Evolutionary conservation across 2,113 vertebrate species (phyloP).

Genomic region (Climacteris rufus): DNA sequence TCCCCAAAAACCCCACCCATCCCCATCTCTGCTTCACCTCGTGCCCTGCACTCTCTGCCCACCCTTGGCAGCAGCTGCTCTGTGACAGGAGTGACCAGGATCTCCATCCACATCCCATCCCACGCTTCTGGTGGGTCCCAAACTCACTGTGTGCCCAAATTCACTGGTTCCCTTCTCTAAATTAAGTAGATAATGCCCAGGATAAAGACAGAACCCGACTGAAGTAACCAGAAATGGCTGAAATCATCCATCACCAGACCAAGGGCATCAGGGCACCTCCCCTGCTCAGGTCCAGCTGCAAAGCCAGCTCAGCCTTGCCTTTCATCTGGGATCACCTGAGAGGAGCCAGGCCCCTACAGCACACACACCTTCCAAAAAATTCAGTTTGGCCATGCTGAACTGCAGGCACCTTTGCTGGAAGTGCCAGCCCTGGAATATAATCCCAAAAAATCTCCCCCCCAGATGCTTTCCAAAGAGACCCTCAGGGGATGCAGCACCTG

Average conservation of each 20-base stretch:
- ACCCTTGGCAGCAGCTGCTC: not conserved
- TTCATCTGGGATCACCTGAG: not conserved
- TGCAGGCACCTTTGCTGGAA: not conserved
- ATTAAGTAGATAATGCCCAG: not conserved
- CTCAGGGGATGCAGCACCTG: not conserved
- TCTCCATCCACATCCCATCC: not conserved
- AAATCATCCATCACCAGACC: not conserved
- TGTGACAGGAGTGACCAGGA: fast-evolving
- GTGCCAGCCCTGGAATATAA: not conserved
- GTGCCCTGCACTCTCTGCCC: not conserved
- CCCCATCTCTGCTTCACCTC: not conserved
- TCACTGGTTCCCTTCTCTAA: not conserved
- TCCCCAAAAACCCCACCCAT: not conserved
- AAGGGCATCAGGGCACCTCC: not conserved
- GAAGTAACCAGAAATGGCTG: not conserved
- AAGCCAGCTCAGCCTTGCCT: not conserved
- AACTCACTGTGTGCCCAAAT: fast-evolving
- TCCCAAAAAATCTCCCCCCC: not conserved
- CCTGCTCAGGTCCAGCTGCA: not conserved
- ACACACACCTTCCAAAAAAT: not conserved
- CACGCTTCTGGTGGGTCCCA: not conserved
- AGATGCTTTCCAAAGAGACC: not conserved
- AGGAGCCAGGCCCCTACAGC: not conserved
- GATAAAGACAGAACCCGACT: not conserved
- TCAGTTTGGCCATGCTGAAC: not conserved